phyloP scores from a whole-genome alignment of 1,140 invertebrate species.

The Zophobas atratus region DNA sequence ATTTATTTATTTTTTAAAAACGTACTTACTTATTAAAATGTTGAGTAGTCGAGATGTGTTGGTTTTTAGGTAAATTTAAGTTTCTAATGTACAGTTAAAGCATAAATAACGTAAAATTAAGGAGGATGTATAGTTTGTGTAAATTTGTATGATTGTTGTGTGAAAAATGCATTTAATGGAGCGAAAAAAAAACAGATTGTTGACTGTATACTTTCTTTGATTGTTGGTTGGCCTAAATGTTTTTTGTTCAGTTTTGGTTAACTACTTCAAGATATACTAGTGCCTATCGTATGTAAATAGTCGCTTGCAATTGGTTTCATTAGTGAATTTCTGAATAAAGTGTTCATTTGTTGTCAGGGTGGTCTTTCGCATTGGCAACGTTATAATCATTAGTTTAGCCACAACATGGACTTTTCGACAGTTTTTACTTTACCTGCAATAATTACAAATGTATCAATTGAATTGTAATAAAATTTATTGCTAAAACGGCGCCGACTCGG shows the following conservation, averaged over 20 bases:
- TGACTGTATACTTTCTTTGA: conserved; percentile 5
- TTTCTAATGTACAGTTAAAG: conserved; percentile 6
- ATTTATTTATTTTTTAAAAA: conserved; percentile 29
- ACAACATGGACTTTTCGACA: conserved; percentile 21
- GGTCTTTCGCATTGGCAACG: background rate
- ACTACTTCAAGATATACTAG: conserved; percentile 22
- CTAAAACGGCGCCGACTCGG: background rate
- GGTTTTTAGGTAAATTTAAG: conserved; percentile 16
- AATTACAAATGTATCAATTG: conserved; percentile 33
- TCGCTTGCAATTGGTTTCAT: conserved; percentile 33
- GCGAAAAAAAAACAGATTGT: background rate
- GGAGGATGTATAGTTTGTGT: conserved; percentile 36
- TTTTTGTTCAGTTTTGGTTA: conserved; percentile 10
- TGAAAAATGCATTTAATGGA: conserved; percentile 20
- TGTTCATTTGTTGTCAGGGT: background rate
- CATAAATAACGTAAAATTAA: conserved; percentile 13
- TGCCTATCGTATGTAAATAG: conserved; percentile 42
- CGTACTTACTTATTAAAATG: background rate
- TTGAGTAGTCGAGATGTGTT: conserved; percentile 29
- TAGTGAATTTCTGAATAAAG: conserved; percentile 17
- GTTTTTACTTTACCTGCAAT: conserved; percentile 37
- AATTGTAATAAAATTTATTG: conserved; percentile 43
- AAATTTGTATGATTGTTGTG: conserved; percentile 30
- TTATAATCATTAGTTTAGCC: background rate
- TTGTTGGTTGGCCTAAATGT: conserved; percentile 33